A percentile compares a stretch with the other conserved stretches of the same genome.
Evolutionary conservation across 2,797 vertebrate species (phyloP).

Genomic region (Fistularia tabacaria): DNA sequence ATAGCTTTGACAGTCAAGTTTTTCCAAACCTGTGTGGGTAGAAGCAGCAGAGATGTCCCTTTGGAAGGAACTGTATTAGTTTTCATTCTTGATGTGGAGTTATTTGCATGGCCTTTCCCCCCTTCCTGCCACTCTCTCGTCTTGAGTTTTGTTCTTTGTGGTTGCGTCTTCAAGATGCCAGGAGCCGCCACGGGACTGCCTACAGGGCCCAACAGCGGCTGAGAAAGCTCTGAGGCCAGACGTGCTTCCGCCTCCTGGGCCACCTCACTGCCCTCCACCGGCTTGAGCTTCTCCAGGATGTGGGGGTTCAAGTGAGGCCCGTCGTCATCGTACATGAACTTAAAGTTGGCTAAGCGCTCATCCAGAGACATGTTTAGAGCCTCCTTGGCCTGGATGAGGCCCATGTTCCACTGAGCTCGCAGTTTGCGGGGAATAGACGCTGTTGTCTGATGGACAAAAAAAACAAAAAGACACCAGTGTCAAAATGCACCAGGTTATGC

Average conservation of each 20-base stretch:
- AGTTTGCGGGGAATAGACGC: conserved; percentile 84
- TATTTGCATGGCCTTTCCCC: conserved; percentile 4
- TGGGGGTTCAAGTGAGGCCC: conserved; percentile 85
- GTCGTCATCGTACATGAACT: conserved; percentile 82
- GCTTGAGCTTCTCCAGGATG: conserved; percentile 78
- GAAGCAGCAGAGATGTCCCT: conserved; percentile 16
- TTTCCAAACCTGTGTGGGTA: conserved; percentile 23
- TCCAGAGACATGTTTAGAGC: conserved; percentile 80
- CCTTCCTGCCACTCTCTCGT: conserved; percentile 8
- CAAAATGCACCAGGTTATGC: no score
- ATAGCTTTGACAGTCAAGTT: background rate
- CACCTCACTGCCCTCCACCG: conserved; percentile 36
- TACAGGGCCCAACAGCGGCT: conserved; percentile 47
- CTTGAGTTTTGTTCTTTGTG: conserved; percentile 45
- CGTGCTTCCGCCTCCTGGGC: conserved; percentile 20
- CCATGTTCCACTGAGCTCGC: conserved; percentile 87
- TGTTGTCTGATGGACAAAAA: conserved; percentile 31
- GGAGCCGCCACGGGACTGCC: background rate
- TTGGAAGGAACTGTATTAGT: conserved; percentile 16
- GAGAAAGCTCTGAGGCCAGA: conserved; percentile 40
- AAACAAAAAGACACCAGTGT: background rate
- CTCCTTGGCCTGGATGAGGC: conserved; percentile 86
- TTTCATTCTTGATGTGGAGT: conserved; percentile 32
- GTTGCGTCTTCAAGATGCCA: conserved; percentile 41
- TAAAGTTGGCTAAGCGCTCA: conserved; percentile 85